Conservation (phyloP, 2,888 invertebrate species). For the Plagodis dolabraria region DNA sequence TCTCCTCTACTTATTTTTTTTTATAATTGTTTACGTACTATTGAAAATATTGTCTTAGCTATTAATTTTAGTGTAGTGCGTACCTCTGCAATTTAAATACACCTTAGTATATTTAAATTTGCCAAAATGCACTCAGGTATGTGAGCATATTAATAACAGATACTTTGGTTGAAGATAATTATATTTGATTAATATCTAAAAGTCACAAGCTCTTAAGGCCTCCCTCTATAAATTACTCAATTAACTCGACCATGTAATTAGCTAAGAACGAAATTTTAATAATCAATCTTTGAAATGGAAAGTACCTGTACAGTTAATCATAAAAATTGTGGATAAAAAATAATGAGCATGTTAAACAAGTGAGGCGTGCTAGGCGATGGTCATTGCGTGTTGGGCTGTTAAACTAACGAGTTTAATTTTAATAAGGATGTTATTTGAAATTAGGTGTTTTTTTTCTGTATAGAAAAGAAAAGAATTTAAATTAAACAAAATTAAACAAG, state of each 20-base stretch:
- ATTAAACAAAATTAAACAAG: no score
- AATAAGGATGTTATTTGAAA: no score
- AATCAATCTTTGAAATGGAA: slow-evolving; percentile 78
- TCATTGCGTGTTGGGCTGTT: slow-evolving; percentile 47
- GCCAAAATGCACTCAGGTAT: no score
- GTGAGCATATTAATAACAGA: not conserved
- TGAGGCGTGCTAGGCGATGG: slow-evolving; percentile 62
- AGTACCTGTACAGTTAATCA: slow-evolving; percentile 68
- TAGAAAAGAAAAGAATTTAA: no score
- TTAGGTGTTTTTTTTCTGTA: no score
- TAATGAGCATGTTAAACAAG: slow-evolving; percentile 75
- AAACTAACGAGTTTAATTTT: slow-evolving; percentile 38
- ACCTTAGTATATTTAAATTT: no score
- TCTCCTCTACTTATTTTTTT: no score
- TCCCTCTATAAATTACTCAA: slow-evolving; percentile 66
- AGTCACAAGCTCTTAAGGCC: slow-evolving; percentile 25
- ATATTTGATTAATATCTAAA: slow-evolving; percentile 21
- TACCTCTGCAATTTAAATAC: no score
- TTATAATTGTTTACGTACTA: no score
- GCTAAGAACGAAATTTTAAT: slow-evolving; percentile 70
- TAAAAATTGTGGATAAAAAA: slow-evolving; percentile 66
- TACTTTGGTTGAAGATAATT: not conserved
- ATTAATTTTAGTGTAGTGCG: no score
- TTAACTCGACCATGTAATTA: slow-evolving; percentile 73
- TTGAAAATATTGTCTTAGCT: no score